Percentiles rank a stretch among this genome's conserved stretches.
These are phyloP conservation scores for Sebastes schlegelii DNA, from an alignment of 2,113 vertebrate species.

Conservation along the genomic window DNA sequence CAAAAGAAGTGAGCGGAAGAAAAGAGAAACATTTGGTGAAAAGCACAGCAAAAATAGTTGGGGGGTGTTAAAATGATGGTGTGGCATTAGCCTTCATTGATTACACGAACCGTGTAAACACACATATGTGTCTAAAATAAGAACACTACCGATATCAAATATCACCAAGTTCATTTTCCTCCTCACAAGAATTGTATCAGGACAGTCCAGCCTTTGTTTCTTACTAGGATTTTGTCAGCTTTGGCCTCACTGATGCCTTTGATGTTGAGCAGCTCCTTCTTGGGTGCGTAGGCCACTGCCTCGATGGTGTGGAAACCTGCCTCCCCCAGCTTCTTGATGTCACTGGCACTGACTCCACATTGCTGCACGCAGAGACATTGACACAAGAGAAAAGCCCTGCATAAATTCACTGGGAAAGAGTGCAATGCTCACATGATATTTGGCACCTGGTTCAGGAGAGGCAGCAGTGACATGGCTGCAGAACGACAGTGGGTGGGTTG, in stretches of 20 bases:
- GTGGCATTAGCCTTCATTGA: too few species aligned
- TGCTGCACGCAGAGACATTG: conserved; percentile 82
- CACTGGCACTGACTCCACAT: conserved; percentile 93
- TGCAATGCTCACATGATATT: too few species aligned
- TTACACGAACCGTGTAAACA: background rate
- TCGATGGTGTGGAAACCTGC: conserved; percentile 98
- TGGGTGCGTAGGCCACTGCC: conserved; percentile 95
- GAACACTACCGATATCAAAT: background rate
- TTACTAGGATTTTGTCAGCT: conserved; percentile 96
- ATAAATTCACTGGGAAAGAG: background rate
- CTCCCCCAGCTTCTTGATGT: conserved; percentile 97
- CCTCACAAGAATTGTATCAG: background rate
- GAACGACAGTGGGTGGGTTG: background rate
- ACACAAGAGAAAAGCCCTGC: background rate
- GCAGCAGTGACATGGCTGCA: background rate
- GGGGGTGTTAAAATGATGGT: too few species aligned
- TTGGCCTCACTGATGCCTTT: conserved; percentile 99
- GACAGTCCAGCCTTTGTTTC: conserved; percentile 35
- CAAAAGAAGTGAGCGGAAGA: too few species aligned
- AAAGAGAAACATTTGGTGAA: too few species aligned
- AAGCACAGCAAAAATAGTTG: too few species aligned
- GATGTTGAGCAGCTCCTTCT: conserved; percentile 96
- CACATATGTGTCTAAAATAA: background rate
- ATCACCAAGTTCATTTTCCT: background rate
- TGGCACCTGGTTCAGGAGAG: background rate